Conservation (phyloP, 2,888 invertebrate genomes). For the Pimpla rufipes region DNA sequence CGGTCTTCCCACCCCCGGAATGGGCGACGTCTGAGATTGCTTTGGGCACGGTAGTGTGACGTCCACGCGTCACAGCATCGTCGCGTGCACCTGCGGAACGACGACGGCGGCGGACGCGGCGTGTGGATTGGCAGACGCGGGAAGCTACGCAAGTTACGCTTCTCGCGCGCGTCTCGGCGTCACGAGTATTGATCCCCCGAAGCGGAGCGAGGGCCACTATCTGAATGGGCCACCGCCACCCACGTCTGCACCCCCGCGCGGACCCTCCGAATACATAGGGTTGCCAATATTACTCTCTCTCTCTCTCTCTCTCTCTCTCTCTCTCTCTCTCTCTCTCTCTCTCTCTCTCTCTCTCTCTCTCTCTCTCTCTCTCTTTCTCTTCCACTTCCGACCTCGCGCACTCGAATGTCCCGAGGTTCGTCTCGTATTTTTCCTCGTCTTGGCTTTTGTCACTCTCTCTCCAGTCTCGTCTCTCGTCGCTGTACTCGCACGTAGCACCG, state of each 20-base stretch:
- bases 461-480: too few species aligned
- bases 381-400: not conserved
- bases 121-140: not conserved
- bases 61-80: conserved; percentile 24
- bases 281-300: conserved; percentile 62
- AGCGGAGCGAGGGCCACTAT: conserved; percentile 76
- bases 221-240: conserved; percentile 81
- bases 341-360: not conserved
- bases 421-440: too few species aligned
- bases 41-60: not conserved
- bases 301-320: not conserved
- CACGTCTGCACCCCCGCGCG: conserved; percentile 73
- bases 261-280: conserved; percentile 74
- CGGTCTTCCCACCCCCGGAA: not conserved
- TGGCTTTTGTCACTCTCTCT: too few species aligned
- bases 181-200: conserved; percentile 83
- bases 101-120: not conserved
- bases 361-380: conserved; percentile 57
- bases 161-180: conserved; percentile 78
- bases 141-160: conserved; percentile 66
- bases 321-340: conserved; percentile 1
- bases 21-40: conserved; percentile 1
- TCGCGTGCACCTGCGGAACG: conserved; percentile 32
- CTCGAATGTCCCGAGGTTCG: too few species aligned
- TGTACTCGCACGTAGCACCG: too few species aligned